Evolutionary conservation across 1,140 invertebrate species (phyloP), one percentile per base, ranked within the genome.

Genomic region (Bathynomus jamesi): DNA sequence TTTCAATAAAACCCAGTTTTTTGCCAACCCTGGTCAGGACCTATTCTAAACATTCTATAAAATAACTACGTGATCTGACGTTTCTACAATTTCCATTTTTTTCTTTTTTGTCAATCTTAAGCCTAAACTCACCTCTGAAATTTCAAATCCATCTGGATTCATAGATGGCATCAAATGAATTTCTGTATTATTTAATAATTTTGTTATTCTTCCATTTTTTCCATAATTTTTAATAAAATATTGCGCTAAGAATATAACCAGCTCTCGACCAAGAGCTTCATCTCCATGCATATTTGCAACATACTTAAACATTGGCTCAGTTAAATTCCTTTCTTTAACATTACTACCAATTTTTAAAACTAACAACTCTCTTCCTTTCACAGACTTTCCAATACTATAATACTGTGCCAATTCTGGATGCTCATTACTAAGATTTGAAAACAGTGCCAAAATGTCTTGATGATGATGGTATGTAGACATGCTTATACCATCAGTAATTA

Each of bases 231-330:
- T 78, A n/a, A 97, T 82, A 24, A 99, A 83, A 84, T 96, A 92
- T 70, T 92, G 86, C 0, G 91, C 89, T 78, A 99, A 84, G 79
- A 89, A 91, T 17, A 99, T 84, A 61, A 97, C 83, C 70, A 99
- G 80, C 81, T 98, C 89, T 67, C 95, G 84, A 0, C 96, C 95
- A n/a, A 98, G 86, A 4, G 91, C 87, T 84, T 99, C 96, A 82
- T 99, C 96, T 0, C 97, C 97, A 81, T 99, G 97, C 93, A 99
- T 99, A 81, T 98, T 99, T 1, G 90, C 96, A 28, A 99, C 91
- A 83, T 93, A 95, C 82, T 99, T 99, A 69, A 99, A 91, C 86
- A 95, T 92, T 0, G 95, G 95, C 74, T 89, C 86, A 66, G 89
- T 80, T 40, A 89, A 28, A 61, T 82, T 78, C 71, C 89, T 79